A percentile compares a stretch with the other conserved stretches of the same genome.
Conservation (phyloP, 92 coral and sea anemone species). For the Micromussa lordhowensis region DNA sequence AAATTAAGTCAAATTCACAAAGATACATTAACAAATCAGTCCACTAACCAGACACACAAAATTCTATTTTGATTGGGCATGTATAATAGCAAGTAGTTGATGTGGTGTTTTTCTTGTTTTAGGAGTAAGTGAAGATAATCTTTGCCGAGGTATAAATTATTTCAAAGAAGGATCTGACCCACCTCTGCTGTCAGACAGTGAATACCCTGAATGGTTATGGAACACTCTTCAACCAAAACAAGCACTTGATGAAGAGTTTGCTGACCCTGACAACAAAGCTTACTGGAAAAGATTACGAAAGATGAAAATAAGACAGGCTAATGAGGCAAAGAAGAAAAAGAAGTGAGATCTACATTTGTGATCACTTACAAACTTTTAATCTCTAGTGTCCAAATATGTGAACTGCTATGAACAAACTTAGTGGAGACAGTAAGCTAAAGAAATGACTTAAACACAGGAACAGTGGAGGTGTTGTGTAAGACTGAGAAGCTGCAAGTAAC, state of each 20-base stretch:
- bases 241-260: slow-evolving; percentile 57
- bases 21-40: too few species aligned
- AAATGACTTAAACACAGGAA: background rate
- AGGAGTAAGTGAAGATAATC: slow-evolving; percentile 25
- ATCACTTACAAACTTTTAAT: background rate
- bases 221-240: slow-evolving; percentile 51
- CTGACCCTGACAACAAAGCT: slow-evolving; percentile 21
- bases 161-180: slow-evolving; percentile 86
- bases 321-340: slow-evolving; percentile 77
- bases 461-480: background rate
- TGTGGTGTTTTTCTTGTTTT: background rate
- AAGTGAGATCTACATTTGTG: slow-evolving; percentile 5
- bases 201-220: slow-evolving; percentile 93
- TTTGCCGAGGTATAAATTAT: slow-evolving; percentile 77
- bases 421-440: background rate
- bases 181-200: slow-evolving; percentile 78
- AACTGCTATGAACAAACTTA: background rate
- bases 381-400: background rate
- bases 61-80: background rate
- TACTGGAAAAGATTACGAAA: slow-evolving; percentile 72
- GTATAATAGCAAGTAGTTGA: background rate
- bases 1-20: too few species aligned
- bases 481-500: background rate
- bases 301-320: slow-evolving; percentile 75
- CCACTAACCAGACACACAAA: too few species aligned